Conservation (phyloP, 1,140 invertebrate genomes). For the Heliconius eleuchia region DNA sequence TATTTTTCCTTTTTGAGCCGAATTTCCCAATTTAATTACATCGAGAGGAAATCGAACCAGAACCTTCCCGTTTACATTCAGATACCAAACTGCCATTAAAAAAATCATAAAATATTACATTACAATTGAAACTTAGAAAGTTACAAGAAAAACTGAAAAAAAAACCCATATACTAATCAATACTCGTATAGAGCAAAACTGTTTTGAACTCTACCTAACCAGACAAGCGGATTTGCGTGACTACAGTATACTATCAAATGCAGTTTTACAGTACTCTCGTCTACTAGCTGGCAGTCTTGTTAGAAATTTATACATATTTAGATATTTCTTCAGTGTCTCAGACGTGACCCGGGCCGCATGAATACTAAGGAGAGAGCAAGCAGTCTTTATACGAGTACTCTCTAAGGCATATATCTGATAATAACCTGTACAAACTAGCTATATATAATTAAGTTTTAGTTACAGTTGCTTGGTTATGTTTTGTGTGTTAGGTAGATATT, state of each 20-base stretch:
- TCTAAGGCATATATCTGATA: not conserved
- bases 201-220: not conserved
- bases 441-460: not conserved
- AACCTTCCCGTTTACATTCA: too few species aligned
- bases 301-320: constrained; percentile 21
- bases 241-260: not conserved
- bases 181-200: not conserved
- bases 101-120: too few species aligned
- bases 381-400: not conserved
- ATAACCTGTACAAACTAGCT: not conserved
- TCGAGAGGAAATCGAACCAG: too few species aligned
- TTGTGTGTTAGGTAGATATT: not conserved
- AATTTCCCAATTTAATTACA: too few species aligned
- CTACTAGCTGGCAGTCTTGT: constrained; percentile 8
- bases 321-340: constrained; percentile 19
- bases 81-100: too few species aligned
- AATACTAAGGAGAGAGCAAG: constrained; percentile 12
- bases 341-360: constrained; percentile 11
- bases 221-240: constrained; percentile 4
- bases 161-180: not conserved
- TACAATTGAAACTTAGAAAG: too few species aligned
- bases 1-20: too few species aligned
- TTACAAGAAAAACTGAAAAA: not conserved
- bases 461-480: not conserved
- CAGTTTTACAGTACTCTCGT: not conserved